Evolutionary conservation across 1,140 invertebrate genomes (phyloP).

Genomic region (Cylas formicarius): DNA sequence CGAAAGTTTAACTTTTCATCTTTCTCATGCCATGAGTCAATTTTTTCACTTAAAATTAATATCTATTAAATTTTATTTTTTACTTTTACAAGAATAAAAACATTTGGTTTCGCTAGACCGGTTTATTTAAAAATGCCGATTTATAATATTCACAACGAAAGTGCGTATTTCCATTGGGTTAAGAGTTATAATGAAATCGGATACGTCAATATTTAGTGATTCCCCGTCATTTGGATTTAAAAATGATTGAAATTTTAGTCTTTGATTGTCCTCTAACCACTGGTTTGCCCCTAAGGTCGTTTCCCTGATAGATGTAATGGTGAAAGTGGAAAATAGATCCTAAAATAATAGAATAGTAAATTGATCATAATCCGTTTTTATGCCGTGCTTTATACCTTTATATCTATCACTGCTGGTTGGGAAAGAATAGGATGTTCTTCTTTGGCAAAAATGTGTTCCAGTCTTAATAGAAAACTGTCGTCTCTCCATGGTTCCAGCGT

Average conservation of each 20-base stretch:
- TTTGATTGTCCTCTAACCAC: conserved; percentile 11
- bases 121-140: too few relatives aligned
- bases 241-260: conserved; percentile 1
- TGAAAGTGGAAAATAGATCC: conserved; percentile 20
- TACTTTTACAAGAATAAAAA: too few relatives aligned
- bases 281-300: conserved; percentile 22
- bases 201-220: too few relatives aligned
- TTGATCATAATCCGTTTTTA: background rate
- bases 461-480: conserved; percentile 45
- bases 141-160: too few relatives aligned
- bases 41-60: too few relatives aligned
- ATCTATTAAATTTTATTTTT: too few relatives aligned
- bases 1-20: too few relatives aligned
- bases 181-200: too few relatives aligned
- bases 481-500: conserved; percentile 58
- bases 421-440: conserved; percentile 53
- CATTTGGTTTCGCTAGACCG: too few relatives aligned
- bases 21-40: too few relatives aligned
- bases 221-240: too few relatives aligned
- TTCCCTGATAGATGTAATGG: conserved; percentile 16
- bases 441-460: conserved; percentile 68
- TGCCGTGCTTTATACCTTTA: conserved; percentile 9
- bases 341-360: conserved; percentile 11
- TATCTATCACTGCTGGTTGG: conserved; percentile 47
- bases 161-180: too few relatives aligned